Evolutionary conservation across 2,797 vertebrate genomes (phyloP).

Genomic region (Zalophus californianus): DNA sequence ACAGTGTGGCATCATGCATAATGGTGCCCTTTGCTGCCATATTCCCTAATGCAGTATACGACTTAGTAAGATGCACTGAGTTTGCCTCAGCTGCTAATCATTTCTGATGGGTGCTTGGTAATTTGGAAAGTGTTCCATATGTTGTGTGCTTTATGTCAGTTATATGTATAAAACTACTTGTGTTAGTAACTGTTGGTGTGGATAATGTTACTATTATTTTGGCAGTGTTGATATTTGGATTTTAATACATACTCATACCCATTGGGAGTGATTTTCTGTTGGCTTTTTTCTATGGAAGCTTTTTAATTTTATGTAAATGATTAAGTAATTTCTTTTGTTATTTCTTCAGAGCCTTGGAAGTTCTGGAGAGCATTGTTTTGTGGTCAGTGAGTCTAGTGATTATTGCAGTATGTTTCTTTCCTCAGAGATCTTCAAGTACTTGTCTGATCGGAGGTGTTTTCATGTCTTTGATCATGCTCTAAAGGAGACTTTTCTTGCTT

Average conservation of each 20-base stretch:
- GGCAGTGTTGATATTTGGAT: background rate
- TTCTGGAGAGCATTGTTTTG: background rate
- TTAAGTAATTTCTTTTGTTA: background rate
- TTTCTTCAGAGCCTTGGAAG: background rate
- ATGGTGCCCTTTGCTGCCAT: background rate
- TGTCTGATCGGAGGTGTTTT: background rate
- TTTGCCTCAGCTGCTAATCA: background rate
- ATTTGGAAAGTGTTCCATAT: background rate
- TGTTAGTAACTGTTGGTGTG: background rate
- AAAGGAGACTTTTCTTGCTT: background rate
- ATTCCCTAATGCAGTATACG: background rate
- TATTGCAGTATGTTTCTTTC: background rate
- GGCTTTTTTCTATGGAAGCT: background rate
- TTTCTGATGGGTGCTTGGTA: background rate
- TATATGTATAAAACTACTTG: background rate
- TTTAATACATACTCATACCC: background rate
- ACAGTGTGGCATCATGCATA: rapidly evolving
- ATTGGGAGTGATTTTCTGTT: background rate
- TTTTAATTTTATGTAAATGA: background rate
- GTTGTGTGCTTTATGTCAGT: background rate
- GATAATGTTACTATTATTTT: background rate
- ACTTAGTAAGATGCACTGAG: background rate
- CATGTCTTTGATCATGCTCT: background rate
- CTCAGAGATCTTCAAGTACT: background rate
- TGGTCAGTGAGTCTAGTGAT: background rate